These are phyloP conservation scores for Madoqua kirkii DNA, from an alignment of 2,113 vertebrate species.

Conservation along the genomic window DNA sequence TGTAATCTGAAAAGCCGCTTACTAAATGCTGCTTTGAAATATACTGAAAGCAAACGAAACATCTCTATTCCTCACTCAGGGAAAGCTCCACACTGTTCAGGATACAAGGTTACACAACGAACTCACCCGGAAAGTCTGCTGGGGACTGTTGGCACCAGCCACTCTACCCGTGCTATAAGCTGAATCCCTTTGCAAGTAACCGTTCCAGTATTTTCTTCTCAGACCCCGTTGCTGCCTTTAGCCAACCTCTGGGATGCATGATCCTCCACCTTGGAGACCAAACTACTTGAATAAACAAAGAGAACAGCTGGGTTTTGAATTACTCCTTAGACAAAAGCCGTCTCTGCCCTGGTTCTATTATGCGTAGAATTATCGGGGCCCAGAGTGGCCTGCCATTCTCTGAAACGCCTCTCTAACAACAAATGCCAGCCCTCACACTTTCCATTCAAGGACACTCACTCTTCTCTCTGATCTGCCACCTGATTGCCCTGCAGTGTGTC, in stretches of 20 bases:
- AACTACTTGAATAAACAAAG: conserved; percentile 48
- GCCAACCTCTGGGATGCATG: not conserved
- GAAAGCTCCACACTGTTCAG: not conserved
- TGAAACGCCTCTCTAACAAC: not conserved
- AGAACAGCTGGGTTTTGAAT: conserved; percentile 43
- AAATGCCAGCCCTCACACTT: not conserved
- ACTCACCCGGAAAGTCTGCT: not conserved
- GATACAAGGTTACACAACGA: not conserved
- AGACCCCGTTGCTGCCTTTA: not conserved
- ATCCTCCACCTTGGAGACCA: conserved; percentile 14
- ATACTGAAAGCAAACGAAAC: conserved; percentile 27
- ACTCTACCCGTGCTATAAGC: not conserved
- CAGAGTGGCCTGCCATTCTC: not conserved
- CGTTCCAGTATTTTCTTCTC: not conserved
- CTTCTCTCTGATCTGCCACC: not conserved
- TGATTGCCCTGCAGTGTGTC: not conserved
- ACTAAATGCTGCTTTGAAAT: not conserved
- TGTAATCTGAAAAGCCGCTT: not conserved
- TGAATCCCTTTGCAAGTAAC: not conserved
- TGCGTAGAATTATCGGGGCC: fast-evolving
- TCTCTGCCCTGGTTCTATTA: not conserved
- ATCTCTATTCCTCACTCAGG: not conserved
- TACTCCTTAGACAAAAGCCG: conserved; percentile 45
- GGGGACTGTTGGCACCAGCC: not conserved
- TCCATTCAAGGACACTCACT: fast-evolving